Base-by-base conservation (phyloP, 1,140 invertebrate genomes). In the Ceratitis capitata region DNA sequence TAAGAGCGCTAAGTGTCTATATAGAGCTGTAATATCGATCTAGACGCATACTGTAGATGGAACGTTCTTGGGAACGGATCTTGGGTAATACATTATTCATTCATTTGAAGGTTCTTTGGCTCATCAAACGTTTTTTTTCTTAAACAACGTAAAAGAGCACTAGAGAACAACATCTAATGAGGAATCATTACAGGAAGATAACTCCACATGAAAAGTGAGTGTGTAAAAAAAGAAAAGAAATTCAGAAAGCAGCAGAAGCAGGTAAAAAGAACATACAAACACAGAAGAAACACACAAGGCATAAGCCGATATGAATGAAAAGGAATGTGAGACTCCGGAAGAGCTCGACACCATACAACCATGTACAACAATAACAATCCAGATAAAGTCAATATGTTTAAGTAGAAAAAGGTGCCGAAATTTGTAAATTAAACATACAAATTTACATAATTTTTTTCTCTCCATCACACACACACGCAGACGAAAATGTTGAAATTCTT, bases 361-460 rank as follows among this genome's bases (percentile, higher is more conserved):
- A n/a, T n/a, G n/a, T n/a, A n/a, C n/a, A 39, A 78, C 69, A 78
- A 78, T 45, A 39, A 26, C 39, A 78, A 35, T 78, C 45, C 2
- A 78, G 35, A 23, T 10, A 45, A n/a, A 9, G n/a, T n/a, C n/a
- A 42, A 45, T 45, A 45, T 26, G 19, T 78, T 0, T 23, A 0
- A 26, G n/a, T 78, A n/a, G n/a, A 45, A 78, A 23, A 23, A 78
- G 69, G 69, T 78, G 69, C 39, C 69, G 69, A 78, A 78, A 78
- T 78, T 78, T 78, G 39, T 42, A 78, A 78, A n/a, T 35, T 78
- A 35, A 39, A 35, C 7, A 19, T 78, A 23, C 16, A n/a, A n/a
- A 23, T 42, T 78, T 47, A 6, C 51, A n/a, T n/a, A n/a, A n/a
- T n/a, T n/a, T n/a, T n/a, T 6, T 35, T 10, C 14, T 12, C 35